A percentile compares a stretch with the other conserved stretches of the same genome.
Conservation (phyloP, 2,113 vertebrate species). For the Myotis yumanensis region DNA sequence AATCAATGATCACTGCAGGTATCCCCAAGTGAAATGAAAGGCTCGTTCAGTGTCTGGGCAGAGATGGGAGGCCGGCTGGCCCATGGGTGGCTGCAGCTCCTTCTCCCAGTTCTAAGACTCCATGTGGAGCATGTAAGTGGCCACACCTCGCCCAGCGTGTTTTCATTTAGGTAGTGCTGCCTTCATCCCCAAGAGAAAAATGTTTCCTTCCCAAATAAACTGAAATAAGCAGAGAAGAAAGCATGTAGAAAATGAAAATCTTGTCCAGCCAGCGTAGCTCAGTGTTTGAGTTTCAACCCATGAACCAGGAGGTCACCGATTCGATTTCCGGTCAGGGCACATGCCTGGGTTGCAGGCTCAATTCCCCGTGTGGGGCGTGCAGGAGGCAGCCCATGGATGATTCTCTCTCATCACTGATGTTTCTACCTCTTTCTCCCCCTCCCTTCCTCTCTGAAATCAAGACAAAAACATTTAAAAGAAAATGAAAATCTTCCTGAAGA, state of each 20-base stretch:
- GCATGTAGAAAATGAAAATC: neutral
- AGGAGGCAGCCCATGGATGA: no score
- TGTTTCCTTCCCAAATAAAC: neutral
- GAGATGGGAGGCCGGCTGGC: neutral
- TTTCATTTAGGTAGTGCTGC: neutral
- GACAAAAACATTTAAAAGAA: no score
- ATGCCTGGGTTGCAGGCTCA: no score
- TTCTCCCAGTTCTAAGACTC: neutral
- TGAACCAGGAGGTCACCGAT: no score
- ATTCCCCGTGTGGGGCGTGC: no score
- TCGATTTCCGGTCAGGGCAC: no score
- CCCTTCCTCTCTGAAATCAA: no score
- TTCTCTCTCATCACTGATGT: no score
- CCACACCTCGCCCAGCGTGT: fast-evolving
- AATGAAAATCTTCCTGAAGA: neutral
- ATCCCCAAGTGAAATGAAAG: neutral
- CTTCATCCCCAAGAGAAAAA: neutral
- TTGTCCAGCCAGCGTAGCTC: no score
- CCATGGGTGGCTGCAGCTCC: neutral
- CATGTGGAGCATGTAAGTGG: fast-evolving
- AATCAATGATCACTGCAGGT: neutral
- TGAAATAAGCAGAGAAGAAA: neutral
- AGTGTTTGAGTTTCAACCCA: no score
- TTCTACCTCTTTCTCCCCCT: no score
- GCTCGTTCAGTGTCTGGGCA: neutral